A percentile compares a stretch with the other conserved stretches of the same genome.
Conservation (phyloP, 2,888 invertebrate genomes). For the Eurytoma californica region DNA sequence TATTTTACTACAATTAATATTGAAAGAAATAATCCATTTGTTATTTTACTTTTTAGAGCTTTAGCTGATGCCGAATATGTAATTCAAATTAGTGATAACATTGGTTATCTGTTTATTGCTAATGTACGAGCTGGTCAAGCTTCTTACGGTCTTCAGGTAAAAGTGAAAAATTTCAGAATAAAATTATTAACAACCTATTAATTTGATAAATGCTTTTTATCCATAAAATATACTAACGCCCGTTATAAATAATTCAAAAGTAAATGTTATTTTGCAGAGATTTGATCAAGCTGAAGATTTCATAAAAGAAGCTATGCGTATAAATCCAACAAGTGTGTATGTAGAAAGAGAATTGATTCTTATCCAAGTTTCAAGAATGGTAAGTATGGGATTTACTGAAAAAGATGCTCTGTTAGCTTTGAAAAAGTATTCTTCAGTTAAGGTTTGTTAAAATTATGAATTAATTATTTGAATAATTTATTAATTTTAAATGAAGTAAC, state of each 20-base stretch:
- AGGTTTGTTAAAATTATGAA: constrained; percentile 47
- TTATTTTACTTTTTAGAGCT: constrained; percentile 46
- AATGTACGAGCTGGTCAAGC: constrained; percentile 56
- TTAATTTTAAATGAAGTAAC: background rate
- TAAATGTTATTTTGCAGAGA: constrained; percentile 54
- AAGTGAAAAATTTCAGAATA: background rate
- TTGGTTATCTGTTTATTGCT: constrained; percentile 46
- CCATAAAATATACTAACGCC: background rate
- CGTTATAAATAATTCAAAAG: background rate
- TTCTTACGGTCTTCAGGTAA: constrained; percentile 44
- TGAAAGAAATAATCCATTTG: background rate
- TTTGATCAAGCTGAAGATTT: constrained; percentile 58
- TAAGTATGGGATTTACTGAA: constrained; percentile 59
- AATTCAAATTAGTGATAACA: constrained; percentile 34
- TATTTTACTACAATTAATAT: background rate
- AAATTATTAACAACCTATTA: too few relatives aligned
- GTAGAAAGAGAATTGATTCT: constrained; percentile 59
- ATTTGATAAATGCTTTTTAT: too few relatives aligned
- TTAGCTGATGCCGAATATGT: constrained; percentile 55
- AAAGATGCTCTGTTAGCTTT: constrained; percentile 56
- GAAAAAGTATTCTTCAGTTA: constrained; percentile 40
- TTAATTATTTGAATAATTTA: background rate
- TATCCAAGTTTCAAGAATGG: constrained; percentile 57
- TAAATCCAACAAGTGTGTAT: constrained; percentile 55
- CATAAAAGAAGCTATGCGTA: constrained; percentile 57